Conservation (phyloP, 2,113 vertebrate genomes). For the Bos taurus region ARS-UCD2.0 NC_037345.1:20730001-20730500, state of each 20-base stretch:
- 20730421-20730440: background rate
- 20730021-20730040: background rate
- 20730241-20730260: background rate
- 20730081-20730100: background rate
- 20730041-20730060: background rate
- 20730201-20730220: background rate
- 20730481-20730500: background rate
- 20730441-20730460: background rate
- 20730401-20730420: background rate
- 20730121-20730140: background rate
- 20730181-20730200: background rate
- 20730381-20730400: background rate
- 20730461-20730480: background rate
- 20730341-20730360: background rate
- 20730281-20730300: background rate
- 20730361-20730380: background rate
- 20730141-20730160: background rate
- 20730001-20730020: background rate
- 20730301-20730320: background rate
- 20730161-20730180: background rate
- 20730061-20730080: background rate
- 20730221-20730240: background rate
- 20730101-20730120: background rate
- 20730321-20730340: background rate
- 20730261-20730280: background rate